A percentile compares a stretch with the other conserved stretches of the same genome.
phyloP scores from a whole-genome alignment of 2,113 vertebrate species.

The Meles meles region DNA sequence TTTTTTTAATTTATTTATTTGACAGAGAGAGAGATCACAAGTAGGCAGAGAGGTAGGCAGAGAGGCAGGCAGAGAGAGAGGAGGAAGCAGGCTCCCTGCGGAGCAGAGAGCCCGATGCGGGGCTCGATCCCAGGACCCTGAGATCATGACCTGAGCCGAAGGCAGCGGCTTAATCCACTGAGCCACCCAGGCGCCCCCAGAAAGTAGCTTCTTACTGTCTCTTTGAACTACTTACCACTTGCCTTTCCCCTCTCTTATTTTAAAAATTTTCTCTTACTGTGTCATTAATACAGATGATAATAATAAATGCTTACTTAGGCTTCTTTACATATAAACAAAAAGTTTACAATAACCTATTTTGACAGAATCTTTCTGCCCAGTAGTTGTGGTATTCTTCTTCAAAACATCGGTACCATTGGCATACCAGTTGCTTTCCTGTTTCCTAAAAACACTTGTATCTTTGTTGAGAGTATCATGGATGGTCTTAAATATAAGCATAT shows the following conservation, averaged over 20 bases:
- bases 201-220: not conserved
- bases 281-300: not conserved
- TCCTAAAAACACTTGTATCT: not conserved
- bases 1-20: no score
- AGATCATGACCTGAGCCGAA: no score
- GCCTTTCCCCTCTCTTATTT: not conserved
- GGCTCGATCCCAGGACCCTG: no score
- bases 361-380: constrained; percentile 9
- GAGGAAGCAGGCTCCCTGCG: no score
- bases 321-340: not conserved
- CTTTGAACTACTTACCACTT: not conserved
- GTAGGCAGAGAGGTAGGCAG: no score
- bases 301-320: constrained; percentile 36
- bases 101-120: no score
- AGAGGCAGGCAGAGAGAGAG: no score
- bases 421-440: not conserved
- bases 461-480: not conserved
- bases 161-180: no score
- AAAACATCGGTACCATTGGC: not conserved
- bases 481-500: not conserved
- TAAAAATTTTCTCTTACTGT: not conserved
- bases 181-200: no score
- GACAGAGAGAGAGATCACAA: no score
- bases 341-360: constrained; percentile 17
- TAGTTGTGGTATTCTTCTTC: not conserved